Base-by-base conservation (phyloP, 2,888 invertebrate genomes). In the Thysanoteuthis rhombus region DNA sequence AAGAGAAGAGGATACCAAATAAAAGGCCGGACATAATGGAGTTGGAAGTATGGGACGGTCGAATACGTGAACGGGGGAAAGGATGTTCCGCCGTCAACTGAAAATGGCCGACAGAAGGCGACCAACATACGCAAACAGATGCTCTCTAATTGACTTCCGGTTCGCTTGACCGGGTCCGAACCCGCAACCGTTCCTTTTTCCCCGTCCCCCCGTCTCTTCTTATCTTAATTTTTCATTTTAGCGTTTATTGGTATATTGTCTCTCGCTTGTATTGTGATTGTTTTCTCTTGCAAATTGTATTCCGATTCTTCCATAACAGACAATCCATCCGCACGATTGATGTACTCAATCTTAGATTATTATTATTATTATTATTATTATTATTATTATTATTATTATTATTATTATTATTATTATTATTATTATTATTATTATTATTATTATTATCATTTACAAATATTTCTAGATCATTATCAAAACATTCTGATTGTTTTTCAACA, bases 31-130 rank as follows among this genome's bases (percentile, higher is more conserved):
- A 75, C 75, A 75, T 75, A 75, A 75, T 75, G 75, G 32, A n/a
- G 75, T 16, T 75, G 75, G n/a, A 75, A 75, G n/a, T 75, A 75
- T 32, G 75, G n/a, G 75, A 75, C 75, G n/a, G 75, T 75, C 8
- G 75, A 75, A n/a, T n/a, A n/a, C n/a, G 12, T 75, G n/a, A 32
- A 75, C n/a, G n/a, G 32, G 75, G 32, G 75, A n/a, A n/a, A 12
- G 75, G 75, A 12, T 75, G n/a, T 75, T 75, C 75, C 75, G n/a
- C 75, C 75, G 75, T 75, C 75, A 75, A 75, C 75, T 75, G 75
- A n/a, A 75, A 75, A 75, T 75, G 75, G 75, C 75, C 75, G 75
- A 75, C 75, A 75, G 75, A 75, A 75, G 75, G 75, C 75, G 75
- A 75, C 75, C 75, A 75, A 75, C 75, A 75, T 75, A 75, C 75